A percentile compares a stretch with the other conserved stretches of the same genome.
phyloP scores from a whole-genome alignment of 2,888 invertebrate genomes.

The Coleophora deauratella region DNA sequence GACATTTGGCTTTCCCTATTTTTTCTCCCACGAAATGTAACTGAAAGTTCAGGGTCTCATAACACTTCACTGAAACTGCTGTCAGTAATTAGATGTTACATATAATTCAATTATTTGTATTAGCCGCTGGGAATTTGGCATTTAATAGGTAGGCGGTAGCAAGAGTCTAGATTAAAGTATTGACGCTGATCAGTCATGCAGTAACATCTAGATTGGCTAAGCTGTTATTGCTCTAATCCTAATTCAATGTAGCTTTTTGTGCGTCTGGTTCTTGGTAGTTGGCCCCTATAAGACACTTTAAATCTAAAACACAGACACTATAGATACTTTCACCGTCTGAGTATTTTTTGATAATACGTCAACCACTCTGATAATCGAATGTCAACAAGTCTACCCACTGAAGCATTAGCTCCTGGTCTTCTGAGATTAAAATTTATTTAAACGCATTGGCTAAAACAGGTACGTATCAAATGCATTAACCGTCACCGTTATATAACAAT shows the following conservation, averaged over 20 bases:
- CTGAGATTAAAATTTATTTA: too few species aligned
- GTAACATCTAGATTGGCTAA: constrained; percentile 65
- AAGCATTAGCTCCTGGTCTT: constrained; percentile 31
- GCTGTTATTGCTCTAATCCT: constrained; percentile 66
- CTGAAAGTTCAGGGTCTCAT: constrained; percentile 7
- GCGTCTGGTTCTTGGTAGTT: constrained; percentile 35
- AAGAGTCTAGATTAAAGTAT: not conserved
- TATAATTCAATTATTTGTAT: constrained; percentile 23
- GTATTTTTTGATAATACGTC: constrained; percentile 47
- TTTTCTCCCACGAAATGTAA: not conserved
- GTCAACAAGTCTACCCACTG: constrained; percentile 57
- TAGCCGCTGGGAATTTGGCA: constrained; percentile 70
- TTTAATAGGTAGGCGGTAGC: constrained; percentile 45
- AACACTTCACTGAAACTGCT: constrained; percentile 9
- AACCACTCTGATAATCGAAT: constrained; percentile 54
- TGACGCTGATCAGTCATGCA: constrained; percentile 58
- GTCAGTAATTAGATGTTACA: constrained; percentile 18
- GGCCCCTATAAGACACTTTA: constrained; percentile 40
- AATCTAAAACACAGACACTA: too few species aligned
- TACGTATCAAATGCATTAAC: constrained; percentile 41
- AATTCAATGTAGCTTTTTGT: constrained; percentile 62
- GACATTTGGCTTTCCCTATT: not conserved
- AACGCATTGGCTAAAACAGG: constrained; percentile 17
- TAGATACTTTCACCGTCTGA: constrained; percentile 60
- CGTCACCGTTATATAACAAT: constrained; percentile 19